phyloP scores from a whole-genome alignment of 2,888 invertebrate species.

The Pachymerium ferrugineum region DNA sequence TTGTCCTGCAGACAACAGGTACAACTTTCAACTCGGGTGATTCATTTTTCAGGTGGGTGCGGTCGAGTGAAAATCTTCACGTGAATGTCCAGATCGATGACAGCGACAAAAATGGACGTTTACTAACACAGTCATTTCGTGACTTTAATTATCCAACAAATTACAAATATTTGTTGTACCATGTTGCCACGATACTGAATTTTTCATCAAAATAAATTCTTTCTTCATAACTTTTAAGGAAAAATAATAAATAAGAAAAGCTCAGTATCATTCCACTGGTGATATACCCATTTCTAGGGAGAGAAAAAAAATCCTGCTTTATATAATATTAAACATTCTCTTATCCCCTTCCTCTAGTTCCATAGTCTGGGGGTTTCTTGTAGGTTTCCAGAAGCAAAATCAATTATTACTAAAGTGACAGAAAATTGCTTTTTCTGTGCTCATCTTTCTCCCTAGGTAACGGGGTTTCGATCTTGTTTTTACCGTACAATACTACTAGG shows the following conservation, averaged over 20 bases:
- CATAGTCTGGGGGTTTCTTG: too few relatives aligned
- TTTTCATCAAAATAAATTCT: too few relatives aligned
- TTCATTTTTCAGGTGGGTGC: neutral
- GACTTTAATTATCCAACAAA: neutral
- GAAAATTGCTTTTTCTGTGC: neutral
- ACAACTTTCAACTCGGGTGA: neutral
- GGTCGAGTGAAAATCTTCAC: neutral
- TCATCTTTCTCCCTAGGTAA: neutral
- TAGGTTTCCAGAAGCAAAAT: neutral
- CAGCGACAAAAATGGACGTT: neutral
- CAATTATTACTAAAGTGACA: constrained; percentile 13
- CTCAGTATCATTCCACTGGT: neutral
- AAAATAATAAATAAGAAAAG: neutral
- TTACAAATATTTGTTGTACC: neutral
- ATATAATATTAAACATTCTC: neutral
- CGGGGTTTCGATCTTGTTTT: neutral
- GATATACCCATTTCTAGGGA: too few relatives aligned
- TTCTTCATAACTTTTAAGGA: neutral
- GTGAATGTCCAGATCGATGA: neutral
- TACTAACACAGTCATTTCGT: neutral
- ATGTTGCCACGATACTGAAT: too few relatives aligned
- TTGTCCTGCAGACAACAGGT: neutral
- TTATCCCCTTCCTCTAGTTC: neutral
- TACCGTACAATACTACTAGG: neutral
- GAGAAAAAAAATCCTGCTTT: neutral